phyloP scores from a whole-genome alignment of 2,888 invertebrate genomes.

The Podotricha telesiphe region DNA sequence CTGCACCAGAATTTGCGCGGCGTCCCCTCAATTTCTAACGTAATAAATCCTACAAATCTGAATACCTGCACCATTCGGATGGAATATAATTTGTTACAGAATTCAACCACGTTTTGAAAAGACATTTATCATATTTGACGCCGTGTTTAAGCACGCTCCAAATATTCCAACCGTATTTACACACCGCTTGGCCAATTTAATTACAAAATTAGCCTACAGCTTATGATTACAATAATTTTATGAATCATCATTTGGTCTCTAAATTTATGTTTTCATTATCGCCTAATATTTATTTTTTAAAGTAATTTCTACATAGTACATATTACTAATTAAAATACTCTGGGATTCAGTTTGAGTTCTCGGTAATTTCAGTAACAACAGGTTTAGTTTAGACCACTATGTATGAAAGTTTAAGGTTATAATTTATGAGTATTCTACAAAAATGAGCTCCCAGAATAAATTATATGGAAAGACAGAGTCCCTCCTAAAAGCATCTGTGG shows the following conservation, averaged over 20 bases:
- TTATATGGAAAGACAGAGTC: not conserved
- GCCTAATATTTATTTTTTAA: too few relatives aligned
- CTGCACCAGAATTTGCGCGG: slow-evolving; percentile 44
- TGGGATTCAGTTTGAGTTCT: too few relatives aligned
- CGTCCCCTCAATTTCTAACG: slow-evolving; percentile 52
- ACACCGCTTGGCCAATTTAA: slow-evolving; percentile 32
- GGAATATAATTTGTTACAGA: slow-evolving; percentile 51
- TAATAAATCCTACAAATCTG: slow-evolving; percentile 57
- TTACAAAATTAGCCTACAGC: slow-evolving; percentile 27
- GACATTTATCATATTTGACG: slow-evolving; percentile 48
- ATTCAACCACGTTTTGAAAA: slow-evolving; percentile 44
- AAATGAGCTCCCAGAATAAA: not conserved
- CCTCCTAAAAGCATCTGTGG: not conserved
- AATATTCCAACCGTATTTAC: slow-evolving; percentile 42
- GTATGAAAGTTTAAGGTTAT: not conserved
- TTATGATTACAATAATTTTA: slow-evolving; percentile 1
- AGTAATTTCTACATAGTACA: too few relatives aligned
- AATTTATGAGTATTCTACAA: not conserved
- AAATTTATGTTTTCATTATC: not conserved
- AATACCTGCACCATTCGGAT: slow-evolving; percentile 52
- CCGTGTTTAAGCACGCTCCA: slow-evolving; percentile 44
- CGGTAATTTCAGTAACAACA: too few relatives aligned
- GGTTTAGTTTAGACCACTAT: not conserved
- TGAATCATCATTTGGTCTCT: not conserved
- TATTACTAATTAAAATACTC: too few relatives aligned